Conservation (phyloP, 53 echinoderm and acorn worm genomes). For the Astropecten irregularis region DNA sequence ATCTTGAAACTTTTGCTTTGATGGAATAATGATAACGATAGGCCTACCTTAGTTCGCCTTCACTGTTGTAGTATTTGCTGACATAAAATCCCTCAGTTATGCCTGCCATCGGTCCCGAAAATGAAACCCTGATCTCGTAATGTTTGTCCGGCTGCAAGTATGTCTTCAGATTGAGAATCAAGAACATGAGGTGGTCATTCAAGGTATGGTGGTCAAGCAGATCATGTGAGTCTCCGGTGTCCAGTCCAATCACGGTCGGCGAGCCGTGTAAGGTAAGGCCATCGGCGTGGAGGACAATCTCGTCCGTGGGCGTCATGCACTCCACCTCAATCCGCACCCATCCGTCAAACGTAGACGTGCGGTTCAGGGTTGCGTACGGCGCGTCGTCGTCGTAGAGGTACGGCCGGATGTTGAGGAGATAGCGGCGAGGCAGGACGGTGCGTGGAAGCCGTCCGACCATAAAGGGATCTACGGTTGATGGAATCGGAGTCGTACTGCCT, state of each 20-base stretch:
- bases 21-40: no score
- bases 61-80: slow-evolving; percentile 59
- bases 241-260: slow-evolving; percentile 16
- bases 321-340: slow-evolving; percentile 35
- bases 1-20: no score
- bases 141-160: slow-evolving; percentile 51
- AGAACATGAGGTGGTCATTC: slow-evolving; percentile 31
- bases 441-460: slow-evolving; percentile 31
- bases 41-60: background rate
- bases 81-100: slow-evolving; percentile 84
- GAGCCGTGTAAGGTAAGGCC: background rate
- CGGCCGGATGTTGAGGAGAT: slow-evolving; percentile 42
- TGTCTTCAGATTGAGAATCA: slow-evolving; percentile 55
- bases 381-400: slow-evolving; percentile 39
- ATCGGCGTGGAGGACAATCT: slow-evolving; percentile 20
- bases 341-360: slow-evolving; percentile 53
- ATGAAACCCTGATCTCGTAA: slow-evolving; percentile 73
- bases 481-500: background rate
- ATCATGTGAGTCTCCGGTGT: background rate
- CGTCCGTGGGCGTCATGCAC: slow-evolving; percentile 12
- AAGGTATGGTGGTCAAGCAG: background rate
- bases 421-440: slow-evolving; percentile 16
- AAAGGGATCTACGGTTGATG: background rate
- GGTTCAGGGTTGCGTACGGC: background rate
- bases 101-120: slow-evolving; percentile 70